These are phyloP conservation scores for Chaenocephalus aceratus DNA, from an alignment of 2,113 vertebrate species.

Conservation along the genomic window DNA sequence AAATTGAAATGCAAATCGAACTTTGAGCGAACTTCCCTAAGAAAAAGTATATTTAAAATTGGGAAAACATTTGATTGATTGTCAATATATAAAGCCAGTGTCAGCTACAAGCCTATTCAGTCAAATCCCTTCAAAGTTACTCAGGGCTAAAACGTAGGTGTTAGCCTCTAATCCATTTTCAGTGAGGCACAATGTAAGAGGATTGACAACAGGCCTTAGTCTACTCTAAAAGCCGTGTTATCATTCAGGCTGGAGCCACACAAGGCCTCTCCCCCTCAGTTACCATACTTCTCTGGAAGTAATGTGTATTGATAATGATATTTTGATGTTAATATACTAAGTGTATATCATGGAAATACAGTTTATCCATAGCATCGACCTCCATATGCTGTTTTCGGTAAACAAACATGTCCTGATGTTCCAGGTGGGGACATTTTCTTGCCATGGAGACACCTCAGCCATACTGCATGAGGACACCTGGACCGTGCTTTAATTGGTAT, in stretches of 20 bases:
- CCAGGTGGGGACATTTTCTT: conserved; percentile 22
- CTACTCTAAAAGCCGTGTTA: conserved; percentile 59
- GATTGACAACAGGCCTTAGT: conserved; percentile 80
- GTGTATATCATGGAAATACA: too few relatives aligned
- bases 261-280: conserved; percentile 2
- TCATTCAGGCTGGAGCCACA: conserved; percentile 17
- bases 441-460: conserved; percentile 63
- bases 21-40: neutral
- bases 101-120: conserved; percentile 69
- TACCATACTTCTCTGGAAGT: neutral
- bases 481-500: conserved; percentile 78
- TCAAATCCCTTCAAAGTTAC: conserved; percentile 83
- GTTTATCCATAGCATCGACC: neutral
- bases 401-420: conserved; percentile 9
- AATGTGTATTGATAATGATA: too few relatives aligned
- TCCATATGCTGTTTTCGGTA: neutral
- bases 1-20: neutral
- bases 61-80: conserved; percentile 1
- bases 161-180: conserved; percentile 84
- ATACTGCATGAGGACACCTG: conserved; percentile 36
- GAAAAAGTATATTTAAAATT: neutral
- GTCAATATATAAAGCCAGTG: conserved; percentile 35
- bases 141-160: conserved; percentile 71
- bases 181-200: conserved; percentile 83
- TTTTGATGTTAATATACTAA: too few relatives aligned